Base-by-base conservation (phyloP, 2,797 vertebrate genomes). In the Tapera naevia region DNA sequence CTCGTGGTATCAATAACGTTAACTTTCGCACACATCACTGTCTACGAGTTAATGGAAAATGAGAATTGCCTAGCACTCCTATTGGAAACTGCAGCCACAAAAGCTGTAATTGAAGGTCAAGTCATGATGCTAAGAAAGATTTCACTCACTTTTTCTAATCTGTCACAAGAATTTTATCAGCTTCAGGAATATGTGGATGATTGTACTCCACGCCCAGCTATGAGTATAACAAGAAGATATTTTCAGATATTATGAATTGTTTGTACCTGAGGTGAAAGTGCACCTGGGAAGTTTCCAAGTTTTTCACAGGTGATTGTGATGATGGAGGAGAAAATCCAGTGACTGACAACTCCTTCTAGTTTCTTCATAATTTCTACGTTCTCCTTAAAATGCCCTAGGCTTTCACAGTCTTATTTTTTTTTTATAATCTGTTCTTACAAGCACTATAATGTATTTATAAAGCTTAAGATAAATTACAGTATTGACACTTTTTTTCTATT, bases 11-110 rank as follows among this genome's bases (percentile, higher is more conserved):
- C 89, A 85, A 73, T 78, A 87, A 58, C 1, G 1, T 70, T 80
- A 92, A 82, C 71, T 94, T 91, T 91, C 79, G 85, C 74, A 72
- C 66, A 62, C n/a, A 92, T 80, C 91, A 85, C 74, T 87, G 85
- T 51, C 89, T 73, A 51, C 1, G 0, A 96, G 64, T 73, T 92
- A 91, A 82, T 91, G 79, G 93, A 66, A 94, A 92, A 92, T 80
- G 85, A 93, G 86, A 92, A 76, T 91, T 91, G 71, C 71, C 64
- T 23, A 17, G 43, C 9, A 27, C 46, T 54, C 30, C 60, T 87
- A 69, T 56, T 87, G 85, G 79, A 93, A 95, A 81, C 50, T 41
- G 37, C 25, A 86, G 54, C 62, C 67, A 81, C 2, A 2, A 58
- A 50, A 5, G 3, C 60, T 50, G 12, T 70, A 73, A 92, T 16